Conservation (phyloP, 2,797 vertebrate species). For the Scolopax rusticola region DNA sequence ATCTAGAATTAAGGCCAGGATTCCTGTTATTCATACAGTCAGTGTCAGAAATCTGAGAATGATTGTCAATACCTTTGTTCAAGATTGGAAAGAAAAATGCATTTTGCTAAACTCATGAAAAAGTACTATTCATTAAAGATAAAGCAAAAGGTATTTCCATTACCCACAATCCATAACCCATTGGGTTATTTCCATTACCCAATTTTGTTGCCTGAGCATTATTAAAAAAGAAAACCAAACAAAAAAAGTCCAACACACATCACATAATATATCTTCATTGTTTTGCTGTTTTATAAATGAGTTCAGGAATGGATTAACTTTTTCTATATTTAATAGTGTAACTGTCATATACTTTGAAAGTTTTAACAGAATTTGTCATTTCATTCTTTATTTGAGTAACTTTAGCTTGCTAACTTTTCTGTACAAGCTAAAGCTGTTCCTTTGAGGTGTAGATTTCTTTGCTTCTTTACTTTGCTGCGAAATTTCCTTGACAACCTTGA, state of each 20-base stretch:
- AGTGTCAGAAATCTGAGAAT: neutral
- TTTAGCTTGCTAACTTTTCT: neutral
- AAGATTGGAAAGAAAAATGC: neutral
- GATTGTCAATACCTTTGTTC: neutral
- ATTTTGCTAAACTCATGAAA: neutral
- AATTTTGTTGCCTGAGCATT: neutral
- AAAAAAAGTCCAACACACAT: neutral
- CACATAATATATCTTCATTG: neutral
- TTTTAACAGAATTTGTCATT: neutral
- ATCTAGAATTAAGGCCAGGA: neutral
- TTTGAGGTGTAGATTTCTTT: neutral
- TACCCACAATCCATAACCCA: neutral
- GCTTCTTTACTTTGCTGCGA: neutral
- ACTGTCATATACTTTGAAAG: neutral
- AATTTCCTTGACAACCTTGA: neutral
- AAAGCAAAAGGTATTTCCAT: neutral
- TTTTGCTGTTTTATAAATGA: neutral
- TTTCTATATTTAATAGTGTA: neutral
- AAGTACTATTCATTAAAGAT: neutral
- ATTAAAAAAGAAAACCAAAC: neutral
- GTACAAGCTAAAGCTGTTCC: neutral
- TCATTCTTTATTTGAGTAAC: neutral
- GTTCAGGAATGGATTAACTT: neutral
- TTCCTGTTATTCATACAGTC: neutral
- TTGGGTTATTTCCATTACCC: neutral